phyloP scores from a whole-genome alignment of 1,140 invertebrate species.

The Helicoverpa armigera region DNA sequence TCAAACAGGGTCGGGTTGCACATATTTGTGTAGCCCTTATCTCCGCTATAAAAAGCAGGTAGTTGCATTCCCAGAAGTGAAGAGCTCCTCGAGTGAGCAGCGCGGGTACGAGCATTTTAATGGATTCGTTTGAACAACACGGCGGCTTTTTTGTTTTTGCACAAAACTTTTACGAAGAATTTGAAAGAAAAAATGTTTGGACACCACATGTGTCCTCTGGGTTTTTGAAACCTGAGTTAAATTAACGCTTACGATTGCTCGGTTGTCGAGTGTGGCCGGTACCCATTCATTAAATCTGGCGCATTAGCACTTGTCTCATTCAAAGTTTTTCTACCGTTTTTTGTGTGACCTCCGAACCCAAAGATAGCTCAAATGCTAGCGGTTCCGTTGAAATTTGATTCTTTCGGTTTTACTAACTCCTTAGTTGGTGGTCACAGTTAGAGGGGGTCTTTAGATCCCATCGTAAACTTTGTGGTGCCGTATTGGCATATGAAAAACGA shows the following conservation, averaged over 20 bases:
- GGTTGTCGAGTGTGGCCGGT: conserved; percentile 1
- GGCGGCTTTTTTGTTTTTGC: conserved; percentile 68
- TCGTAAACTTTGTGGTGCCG: conserved; percentile 16
- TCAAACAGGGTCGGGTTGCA: conserved; percentile 74
- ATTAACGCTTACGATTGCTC: conserved; percentile 1
- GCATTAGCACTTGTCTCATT: conserved; percentile 60
- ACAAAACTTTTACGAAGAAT: conserved; percentile 66
- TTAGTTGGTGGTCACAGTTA: conserved; percentile 57
- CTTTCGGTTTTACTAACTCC: conserved; percentile 55
- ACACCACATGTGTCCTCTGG: conserved; percentile 27
- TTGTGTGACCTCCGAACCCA: conserved; percentile 54
- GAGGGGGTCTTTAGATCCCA: conserved; percentile 6
- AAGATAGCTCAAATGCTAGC: conserved; percentile 56
- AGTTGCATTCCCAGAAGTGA: conserved; percentile 76
- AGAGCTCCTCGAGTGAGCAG: conserved; percentile 64
- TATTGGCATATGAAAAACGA: background rate
- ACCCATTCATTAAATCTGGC: conserved; percentile 51
- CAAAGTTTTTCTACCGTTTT: conserved; percentile 53
- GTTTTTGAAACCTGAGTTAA: conserved; percentile 13
- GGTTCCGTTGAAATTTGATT: conserved; percentile 61
- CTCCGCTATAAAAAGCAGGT: conserved; percentile 78
- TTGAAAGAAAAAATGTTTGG: conserved; percentile 36
- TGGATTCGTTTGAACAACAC: conserved; percentile 61
- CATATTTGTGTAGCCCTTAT: conserved; percentile 73
- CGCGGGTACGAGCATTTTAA: conserved; percentile 70